Evolutionary conservation across 1,140 invertebrate genomes (phyloP).

Genomic region (Bombus confusus): DNA sequence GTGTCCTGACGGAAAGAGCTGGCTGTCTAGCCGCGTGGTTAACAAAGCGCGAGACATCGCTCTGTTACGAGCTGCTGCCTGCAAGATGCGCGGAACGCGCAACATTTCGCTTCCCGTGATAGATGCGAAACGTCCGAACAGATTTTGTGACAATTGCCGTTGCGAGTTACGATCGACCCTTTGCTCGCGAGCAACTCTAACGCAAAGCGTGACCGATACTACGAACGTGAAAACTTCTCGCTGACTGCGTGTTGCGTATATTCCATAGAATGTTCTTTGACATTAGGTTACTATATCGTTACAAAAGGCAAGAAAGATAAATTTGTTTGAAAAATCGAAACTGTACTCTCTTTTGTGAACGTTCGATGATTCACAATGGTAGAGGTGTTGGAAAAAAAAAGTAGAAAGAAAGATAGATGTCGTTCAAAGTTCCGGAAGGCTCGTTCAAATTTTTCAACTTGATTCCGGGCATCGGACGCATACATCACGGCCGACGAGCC

Average conservation of each 20-base stretch:
- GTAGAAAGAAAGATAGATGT: background rate
- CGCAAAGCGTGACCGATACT: too few relatives aligned
- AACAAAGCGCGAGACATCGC: conserved; percentile 54
- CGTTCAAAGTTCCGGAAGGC: background rate
- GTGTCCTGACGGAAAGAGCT: conserved; percentile 34
- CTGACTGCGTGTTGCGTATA: too few relatives aligned
- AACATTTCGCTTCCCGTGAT: background rate
- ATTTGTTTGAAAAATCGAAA: background rate
- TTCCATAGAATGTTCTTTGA: too few relatives aligned
- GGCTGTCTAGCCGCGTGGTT: conserved; percentile 40
- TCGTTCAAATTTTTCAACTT: conserved; percentile 16
- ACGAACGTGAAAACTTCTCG: too few relatives aligned
- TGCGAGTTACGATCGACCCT: too few relatives aligned
- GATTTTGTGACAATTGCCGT: background rate
- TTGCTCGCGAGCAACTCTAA: too few relatives aligned
- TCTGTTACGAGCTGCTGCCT: conserved; percentile 20
- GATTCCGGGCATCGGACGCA: conserved; percentile 44
- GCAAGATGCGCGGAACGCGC: background rate
- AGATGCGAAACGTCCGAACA: background rate
- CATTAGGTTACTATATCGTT: too few relatives aligned
- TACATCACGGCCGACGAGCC: conserved; percentile 31
- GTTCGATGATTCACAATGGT: too few relatives aligned
- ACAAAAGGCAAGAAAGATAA: background rate
- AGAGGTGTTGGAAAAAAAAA: background rate
- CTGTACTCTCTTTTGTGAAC: too few relatives aligned